These are phyloP conservation scores for Cyprinodon tularosa DNA, from an alignment of 2,113 vertebrate genomes.

Conservation along the genomic window DNA sequence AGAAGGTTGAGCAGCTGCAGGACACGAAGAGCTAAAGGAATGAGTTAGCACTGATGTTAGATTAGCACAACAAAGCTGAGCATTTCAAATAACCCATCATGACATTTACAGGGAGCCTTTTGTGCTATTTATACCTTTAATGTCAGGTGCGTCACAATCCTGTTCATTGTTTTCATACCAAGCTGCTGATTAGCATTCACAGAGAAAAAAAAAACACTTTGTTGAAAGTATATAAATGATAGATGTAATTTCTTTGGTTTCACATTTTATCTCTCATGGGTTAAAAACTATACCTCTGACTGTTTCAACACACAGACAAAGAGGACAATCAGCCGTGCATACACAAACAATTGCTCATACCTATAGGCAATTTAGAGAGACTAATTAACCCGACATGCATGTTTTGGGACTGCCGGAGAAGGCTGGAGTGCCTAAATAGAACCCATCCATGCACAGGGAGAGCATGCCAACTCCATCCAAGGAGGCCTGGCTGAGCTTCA, in stretches of 20 bases:
- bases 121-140: not conserved
- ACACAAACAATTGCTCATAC: not conserved
- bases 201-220: not conserved
- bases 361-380: not conserved
- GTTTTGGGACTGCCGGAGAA: not conserved
- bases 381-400: not conserved
- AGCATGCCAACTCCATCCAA: not conserved
- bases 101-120: not conserved
- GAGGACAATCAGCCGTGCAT: not conserved
- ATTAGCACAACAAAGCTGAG: not conserved
- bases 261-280: not conserved
- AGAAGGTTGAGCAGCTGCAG: not conserved
- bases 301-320: not conserved
- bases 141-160: not conserved
- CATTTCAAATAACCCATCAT: not conserved
- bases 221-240: not conserved
- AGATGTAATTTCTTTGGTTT: not conserved
- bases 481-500: not conserved
- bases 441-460: not conserved
- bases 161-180: not conserved
- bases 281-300: not conserved
- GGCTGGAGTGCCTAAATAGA: not conserved
- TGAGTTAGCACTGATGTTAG: slow-evolving; percentile 1
- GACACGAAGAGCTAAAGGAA: not conserved
- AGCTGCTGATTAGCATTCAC: not conserved